Percentiles rank a stretch among this genome's conserved stretches.
These are phyloP conservation scores for Spondyliosoma cantharus DNA, from an alignment of 2,797 vertebrate species.

Conservation along the genomic window DNA sequence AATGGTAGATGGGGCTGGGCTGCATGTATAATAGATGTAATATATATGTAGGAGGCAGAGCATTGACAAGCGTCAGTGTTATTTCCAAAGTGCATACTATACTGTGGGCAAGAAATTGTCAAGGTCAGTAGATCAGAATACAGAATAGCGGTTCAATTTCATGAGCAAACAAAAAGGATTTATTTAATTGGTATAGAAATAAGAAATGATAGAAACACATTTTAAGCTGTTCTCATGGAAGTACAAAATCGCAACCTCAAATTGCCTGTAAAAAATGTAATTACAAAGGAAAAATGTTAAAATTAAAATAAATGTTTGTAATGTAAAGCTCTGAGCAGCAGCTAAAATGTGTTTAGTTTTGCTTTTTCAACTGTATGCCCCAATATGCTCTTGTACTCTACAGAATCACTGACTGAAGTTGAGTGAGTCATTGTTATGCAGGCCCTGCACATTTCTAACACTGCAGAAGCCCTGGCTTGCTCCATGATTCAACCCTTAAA, in stretches of 20 bases:
- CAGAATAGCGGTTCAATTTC: constrained; percentile 9
- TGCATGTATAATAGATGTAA: constrained; percentile 10
- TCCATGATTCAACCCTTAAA: not conserved
- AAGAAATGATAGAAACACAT: not conserved
- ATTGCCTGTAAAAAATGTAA: not conserved
- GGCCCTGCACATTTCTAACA: not conserved
- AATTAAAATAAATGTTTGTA: not conserved
- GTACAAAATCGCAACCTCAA: not conserved
- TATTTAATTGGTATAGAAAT: constrained; percentile 18
- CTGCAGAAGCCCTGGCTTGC: not conserved
- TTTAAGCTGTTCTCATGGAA: not conserved
- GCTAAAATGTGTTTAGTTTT: not conserved
- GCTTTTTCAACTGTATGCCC: not conserved
- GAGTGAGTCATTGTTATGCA: not conserved
- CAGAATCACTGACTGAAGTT: not conserved
- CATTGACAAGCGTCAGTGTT: constrained; percentile 7
- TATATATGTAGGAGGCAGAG: constrained; percentile 9
- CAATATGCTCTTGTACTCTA: not conserved
- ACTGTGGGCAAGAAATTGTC: not conserved
- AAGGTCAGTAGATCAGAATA: constrained; percentile 14
- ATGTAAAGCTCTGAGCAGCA: constrained; percentile 5
- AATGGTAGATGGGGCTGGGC: constrained; percentile 24
- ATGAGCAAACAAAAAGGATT: constrained; percentile 10
- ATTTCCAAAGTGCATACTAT: not conserved
- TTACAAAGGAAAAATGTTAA: not conserved